Conservation (phyloP, 2,888 invertebrate genomes). For the Lithophane socia region DNA sequence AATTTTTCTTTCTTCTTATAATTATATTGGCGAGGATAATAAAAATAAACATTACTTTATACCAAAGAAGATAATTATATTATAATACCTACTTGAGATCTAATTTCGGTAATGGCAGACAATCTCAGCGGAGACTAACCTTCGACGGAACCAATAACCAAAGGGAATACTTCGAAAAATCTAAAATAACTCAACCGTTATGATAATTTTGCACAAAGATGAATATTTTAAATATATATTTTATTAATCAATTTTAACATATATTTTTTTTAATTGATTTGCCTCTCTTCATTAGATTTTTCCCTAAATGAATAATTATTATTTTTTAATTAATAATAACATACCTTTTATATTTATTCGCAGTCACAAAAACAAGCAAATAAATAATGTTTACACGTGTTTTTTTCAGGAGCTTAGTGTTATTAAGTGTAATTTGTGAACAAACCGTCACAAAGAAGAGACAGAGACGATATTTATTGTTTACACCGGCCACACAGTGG, state of each 20-base stretch:
- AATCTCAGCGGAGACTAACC: too few relatives aligned
- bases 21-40: neutral
- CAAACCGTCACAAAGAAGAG: constrained; percentile 71
- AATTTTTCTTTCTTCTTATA: too few relatives aligned
- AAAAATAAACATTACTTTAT: neutral
- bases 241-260: too few relatives aligned
- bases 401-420: constrained; percentile 66
- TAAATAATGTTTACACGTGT: constrained; percentile 33
- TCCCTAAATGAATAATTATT: too few relatives aligned
- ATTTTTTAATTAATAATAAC: too few relatives aligned
- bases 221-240: too few relatives aligned
- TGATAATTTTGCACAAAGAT: neutral
- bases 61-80: neutral
- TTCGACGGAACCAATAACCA: neutral
- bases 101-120: too few relatives aligned
- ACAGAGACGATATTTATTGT: constrained; percentile 81
- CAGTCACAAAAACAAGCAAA: constrained; percentile 47
- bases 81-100: too few relatives aligned
- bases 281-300: too few relatives aligned
- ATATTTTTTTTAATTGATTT: too few relatives aligned
- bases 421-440: constrained; percentile 65
- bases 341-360: neutral
- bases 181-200: neutral
- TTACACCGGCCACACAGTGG: constrained; percentile 82
- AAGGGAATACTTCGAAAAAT: neutral